Conservation (phyloP, 2,888 invertebrate species). For the Nebria salina region DNA sequence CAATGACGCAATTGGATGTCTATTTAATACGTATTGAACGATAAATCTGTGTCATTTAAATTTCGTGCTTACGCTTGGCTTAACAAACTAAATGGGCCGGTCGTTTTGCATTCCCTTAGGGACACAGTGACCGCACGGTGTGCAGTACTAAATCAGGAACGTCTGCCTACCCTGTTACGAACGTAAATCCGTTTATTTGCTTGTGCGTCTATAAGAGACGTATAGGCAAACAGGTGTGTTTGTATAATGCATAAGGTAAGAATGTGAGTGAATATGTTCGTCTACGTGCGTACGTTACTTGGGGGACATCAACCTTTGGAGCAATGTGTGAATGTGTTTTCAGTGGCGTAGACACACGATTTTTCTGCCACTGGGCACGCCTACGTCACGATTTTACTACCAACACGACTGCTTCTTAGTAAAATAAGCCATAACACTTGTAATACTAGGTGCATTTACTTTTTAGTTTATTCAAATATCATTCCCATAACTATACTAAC, state of each 20-base stretch:
- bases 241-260: not conserved
- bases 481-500: not conserved
- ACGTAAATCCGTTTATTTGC: not conserved
- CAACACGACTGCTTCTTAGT: not conserved
- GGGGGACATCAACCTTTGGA: constrained; percentile 41
- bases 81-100: not conserved
- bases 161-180: not conserved
- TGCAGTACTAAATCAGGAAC: constrained; percentile 5
- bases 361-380: constrained; percentile 10
- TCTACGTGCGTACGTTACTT: constrained; percentile 40
- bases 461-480: not conserved
- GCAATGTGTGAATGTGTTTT: constrained; percentile 34
- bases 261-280: constrained; percentile 16
- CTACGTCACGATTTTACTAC: constrained; percentile 6
- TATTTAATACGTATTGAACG: no score
- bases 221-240: not conserved
- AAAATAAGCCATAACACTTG: not conserved
- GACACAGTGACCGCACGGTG: not conserved
- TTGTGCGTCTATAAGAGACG: not conserved
- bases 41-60: no score
- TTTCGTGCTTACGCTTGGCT: no score
- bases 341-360: constrained; percentile 39
- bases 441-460: no score
- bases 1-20: no score
- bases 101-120: not conserved